Evolutionary conservation across 2,797 vertebrate genomes (phyloP).

Genomic region (Acipenser oxyrinchus): DNA sequence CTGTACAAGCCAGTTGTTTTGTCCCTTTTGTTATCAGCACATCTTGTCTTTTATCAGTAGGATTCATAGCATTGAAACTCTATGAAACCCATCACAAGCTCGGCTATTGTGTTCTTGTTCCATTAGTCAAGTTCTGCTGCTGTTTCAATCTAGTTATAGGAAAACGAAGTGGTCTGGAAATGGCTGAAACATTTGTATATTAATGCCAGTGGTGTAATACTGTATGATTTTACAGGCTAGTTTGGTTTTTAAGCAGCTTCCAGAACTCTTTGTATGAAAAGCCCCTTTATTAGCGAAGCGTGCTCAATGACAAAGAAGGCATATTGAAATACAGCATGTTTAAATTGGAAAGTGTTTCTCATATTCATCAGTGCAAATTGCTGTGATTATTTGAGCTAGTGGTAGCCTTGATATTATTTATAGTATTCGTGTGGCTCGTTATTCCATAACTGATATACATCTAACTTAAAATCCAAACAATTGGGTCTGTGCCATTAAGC

Average conservation of each 20-base stretch:
- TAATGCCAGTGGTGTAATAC: neutral
- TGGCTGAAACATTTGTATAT: neutral
- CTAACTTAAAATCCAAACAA: conserved; percentile 42
- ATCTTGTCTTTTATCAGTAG: no score
- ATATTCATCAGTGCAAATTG: conserved; percentile 45
- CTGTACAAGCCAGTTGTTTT: no score
- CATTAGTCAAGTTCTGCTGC: neutral
- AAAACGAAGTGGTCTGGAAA: neutral
- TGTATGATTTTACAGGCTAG: conserved; percentile 25
- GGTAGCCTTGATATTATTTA: conserved; percentile 38
- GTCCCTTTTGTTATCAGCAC: no score
- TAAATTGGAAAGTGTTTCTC: conserved; percentile 45
- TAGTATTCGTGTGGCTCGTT: conserved; percentile 36
- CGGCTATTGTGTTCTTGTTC: no score
- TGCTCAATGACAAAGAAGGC: conserved; percentile 26
- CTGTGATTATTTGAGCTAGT: conserved; percentile 47
- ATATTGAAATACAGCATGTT: conserved; percentile 45
- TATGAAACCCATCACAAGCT: no score
- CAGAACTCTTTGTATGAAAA: conserved; percentile 32
- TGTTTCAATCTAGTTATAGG: neutral
- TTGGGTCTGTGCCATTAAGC: conserved; percentile 29
- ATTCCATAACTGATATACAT: conserved; percentile 53
- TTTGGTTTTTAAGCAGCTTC: conserved; percentile 39
- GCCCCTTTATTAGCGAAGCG: conserved; percentile 34
- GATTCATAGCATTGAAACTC: no score